These are phyloP conservation scores for Metalampra italica DNA, from an alignment of 2,888 invertebrate genomes.

Conservation along the genomic window DNA sequence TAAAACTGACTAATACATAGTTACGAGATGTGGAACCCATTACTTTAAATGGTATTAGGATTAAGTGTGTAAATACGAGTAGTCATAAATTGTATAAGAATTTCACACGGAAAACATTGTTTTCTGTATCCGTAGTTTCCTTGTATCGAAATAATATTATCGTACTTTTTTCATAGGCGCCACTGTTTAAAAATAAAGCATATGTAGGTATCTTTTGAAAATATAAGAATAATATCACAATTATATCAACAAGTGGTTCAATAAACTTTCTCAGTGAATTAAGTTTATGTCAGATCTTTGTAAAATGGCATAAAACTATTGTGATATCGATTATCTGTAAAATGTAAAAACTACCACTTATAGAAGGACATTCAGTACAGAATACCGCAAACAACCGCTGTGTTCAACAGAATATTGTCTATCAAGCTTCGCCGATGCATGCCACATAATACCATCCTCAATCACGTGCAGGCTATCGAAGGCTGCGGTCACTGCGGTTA, in stretches of 20 bases:
- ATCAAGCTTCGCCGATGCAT: conserved; percentile 10
- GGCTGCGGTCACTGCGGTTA: conserved; percentile 43
- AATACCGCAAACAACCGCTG: background rate
- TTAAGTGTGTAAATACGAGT: background rate
- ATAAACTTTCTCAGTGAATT: too few species aligned
- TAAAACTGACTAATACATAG: background rate
- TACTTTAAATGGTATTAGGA: background rate
- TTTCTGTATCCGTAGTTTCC: background rate
- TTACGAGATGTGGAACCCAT: background rate
- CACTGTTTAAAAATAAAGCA: too few species aligned
- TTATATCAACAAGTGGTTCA: too few species aligned
- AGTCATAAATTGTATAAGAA: conserved; percentile 11
- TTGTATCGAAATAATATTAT: too few species aligned
- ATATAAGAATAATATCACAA: too few species aligned
- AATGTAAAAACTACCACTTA: too few species aligned
- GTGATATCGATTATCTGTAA: too few species aligned
- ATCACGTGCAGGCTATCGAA: conserved; percentile 39
- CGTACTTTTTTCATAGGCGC: too few species aligned
- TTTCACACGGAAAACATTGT: background rate
- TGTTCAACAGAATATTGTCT: conserved; percentile 15
- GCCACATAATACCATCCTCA: conserved; percentile 22
- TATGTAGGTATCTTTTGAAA: too few species aligned
- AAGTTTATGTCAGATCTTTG: too few species aligned
- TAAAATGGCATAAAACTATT: too few species aligned
- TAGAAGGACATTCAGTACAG: background rate